Evolutionary conservation across 1,140 invertebrate species (phyloP), one percentile per base, ranked within the genome.

Genomic region (Oedothorax gibbosus): DNA sequence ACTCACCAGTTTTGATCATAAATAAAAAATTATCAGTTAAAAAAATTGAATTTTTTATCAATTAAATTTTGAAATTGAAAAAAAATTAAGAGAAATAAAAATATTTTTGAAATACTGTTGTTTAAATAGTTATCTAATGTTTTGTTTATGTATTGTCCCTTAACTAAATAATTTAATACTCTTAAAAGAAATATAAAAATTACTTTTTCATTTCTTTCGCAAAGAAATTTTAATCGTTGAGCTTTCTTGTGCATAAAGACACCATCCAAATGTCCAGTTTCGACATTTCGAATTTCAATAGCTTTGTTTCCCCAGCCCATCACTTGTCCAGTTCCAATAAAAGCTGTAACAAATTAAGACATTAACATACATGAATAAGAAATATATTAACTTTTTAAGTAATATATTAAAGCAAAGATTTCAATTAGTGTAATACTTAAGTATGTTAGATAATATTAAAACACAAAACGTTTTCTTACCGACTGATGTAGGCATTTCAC

Each of bases 231-330:
- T 88, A 99, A 94, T 91, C 98, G 95, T 92, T 99, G 98, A 89
- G 98, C 97, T 92, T 99, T 99, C 92, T 99, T 99, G 93, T 99
- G 98, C 98, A 99, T 99, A 89, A 99, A 99, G 12, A 99, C 98
- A 87, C 98, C 98, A 91, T 99, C 98, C 76, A 99, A 93, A 91
- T 99, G 97, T 69, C 98, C 98, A 78, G 96, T 98, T 90, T 99
- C 97, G 20, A 98, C 97, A 87, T 96, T 98, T 89, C 92, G 92
- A 86, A 97, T 97, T 92, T 99, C 98, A 89, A 99, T 99, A 87
- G 98, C 98, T 91, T 99, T 99, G 91, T 99, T 99, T 87, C 98
- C 98, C 98, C 98, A 99, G 78, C 98, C 98, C 98, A 99, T 99
- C 84, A 99, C 98, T 92, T 99, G 98, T 87, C 97, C 97, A 81